Conservation (phyloP, 1,140 invertebrate genomes). For the Zophobas atratus region DNA sequence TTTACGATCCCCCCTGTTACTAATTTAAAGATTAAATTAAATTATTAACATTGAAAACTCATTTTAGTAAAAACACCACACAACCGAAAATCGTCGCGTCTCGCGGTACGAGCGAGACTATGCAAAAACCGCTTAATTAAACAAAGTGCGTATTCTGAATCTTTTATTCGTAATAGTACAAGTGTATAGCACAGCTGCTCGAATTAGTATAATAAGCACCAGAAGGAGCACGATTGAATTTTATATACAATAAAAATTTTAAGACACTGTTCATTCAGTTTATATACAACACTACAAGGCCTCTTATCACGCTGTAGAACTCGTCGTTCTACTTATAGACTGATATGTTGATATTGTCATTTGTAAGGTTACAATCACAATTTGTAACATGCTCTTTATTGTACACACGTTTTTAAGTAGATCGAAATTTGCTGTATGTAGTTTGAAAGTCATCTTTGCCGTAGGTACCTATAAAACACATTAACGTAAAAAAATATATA, state of each 20-base stretch:
- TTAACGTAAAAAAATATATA: constrained; percentile 47
- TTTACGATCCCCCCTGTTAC: constrained; percentile 45
- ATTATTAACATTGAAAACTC: constrained; percentile 16
- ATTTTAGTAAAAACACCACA: constrained; percentile 42
- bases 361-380: constrained; percentile 65
- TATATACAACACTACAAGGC: constrained; percentile 64
- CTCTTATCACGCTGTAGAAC: constrained; percentile 66
- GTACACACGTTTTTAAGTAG: constrained; percentile 51
- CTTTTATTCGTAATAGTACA: constrained; percentile 40
- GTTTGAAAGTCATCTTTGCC: constrained; percentile 39
- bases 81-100: constrained; percentile 17
- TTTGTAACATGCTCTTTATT: constrained; percentile 52
- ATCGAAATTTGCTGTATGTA: constrained; percentile 38
- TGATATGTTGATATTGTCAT: constrained; percentile 68
- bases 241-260: constrained; percentile 56
- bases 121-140: not conserved
- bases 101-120: no score
- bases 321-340: constrained; percentile 58
- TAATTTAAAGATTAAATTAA: constrained; percentile 50
- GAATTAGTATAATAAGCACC: constrained; percentile 61
- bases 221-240: constrained; percentile 58
- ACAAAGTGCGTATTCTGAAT: constrained; percentile 46
- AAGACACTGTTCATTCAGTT: constrained; percentile 65
- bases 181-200: constrained; percentile 59
- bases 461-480: constrained; percentile 47